phyloP scores from a whole-genome alignment of 2,113 vertebrate genomes.

The Sinosuthora webbiana region DNA sequence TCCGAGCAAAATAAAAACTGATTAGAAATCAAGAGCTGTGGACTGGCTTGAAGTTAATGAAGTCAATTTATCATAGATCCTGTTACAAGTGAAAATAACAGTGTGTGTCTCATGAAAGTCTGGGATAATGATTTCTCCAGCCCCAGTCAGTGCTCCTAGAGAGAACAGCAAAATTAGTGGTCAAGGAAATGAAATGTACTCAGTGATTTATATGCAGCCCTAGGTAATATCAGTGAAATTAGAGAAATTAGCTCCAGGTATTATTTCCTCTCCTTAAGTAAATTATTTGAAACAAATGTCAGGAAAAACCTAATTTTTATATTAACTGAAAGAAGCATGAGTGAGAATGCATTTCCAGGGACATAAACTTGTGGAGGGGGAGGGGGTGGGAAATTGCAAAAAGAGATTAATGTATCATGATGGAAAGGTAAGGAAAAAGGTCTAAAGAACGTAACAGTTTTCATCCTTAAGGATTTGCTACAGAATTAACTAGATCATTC shows the following conservation, averaged over 20 bases:
- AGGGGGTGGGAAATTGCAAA: accelerated
- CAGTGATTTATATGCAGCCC: neutral
- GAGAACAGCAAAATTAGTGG: neutral
- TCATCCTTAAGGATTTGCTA: neutral
- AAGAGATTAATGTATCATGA: neutral
- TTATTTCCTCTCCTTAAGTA: neutral
- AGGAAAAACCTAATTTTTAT: neutral
- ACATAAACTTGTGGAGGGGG: neutral
- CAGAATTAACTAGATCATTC: neutral
- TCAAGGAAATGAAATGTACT: neutral
- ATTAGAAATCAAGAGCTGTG: neutral
- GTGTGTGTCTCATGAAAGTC: neutral
- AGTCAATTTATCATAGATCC: slow-evolving; percentile 21
- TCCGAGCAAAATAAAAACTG: slow-evolving; percentile 1
- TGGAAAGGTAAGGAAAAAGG: neutral
- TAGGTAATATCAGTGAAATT: neutral
- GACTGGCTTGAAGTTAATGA: neutral
- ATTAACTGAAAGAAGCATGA: neutral
- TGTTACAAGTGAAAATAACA: neutral
- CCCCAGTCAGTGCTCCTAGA: neutral
- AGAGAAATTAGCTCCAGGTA: neutral
- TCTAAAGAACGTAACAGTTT: neutral
- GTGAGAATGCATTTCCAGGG: neutral
- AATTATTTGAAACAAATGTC: neutral
- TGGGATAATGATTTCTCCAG: neutral